Evolutionary conservation across 1,140 invertebrate species (phyloP), one percentile per base, ranked within the genome.

Genomic region (Pteromalus puparum): DNA sequence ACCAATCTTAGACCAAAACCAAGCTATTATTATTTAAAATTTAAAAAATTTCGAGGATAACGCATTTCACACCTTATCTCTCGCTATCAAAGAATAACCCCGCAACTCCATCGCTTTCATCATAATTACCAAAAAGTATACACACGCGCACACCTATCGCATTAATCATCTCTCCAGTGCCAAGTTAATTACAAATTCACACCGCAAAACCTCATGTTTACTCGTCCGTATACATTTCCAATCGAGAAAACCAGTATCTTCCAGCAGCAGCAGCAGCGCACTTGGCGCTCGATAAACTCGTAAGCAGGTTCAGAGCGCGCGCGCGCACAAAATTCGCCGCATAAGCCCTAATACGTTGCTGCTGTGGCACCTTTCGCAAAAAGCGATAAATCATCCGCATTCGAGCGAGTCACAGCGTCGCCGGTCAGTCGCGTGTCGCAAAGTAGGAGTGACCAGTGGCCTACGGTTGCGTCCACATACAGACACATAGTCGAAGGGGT

Each of bases 391-490:
- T 92, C 91, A 91, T 81, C 84, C 73, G 42, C 77, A 84, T 82
- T 34, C 76, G 38, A 61, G 24, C 67, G 67, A 68, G 30, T 24
- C 10, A 18, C n/a, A 28, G 73, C 61, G 74, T 42, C 38, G 84
- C 46, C 92, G 53, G 53, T 61, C 53, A 61, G 53, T 61, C 53
- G 90, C 91, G 91, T 92, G 92, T 89, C 91, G 85, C 77, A 78
- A 87, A 87, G 87, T 70, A 92, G 91, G 92, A 92, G 92, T 92
- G 92, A 92, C 90, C 89, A 83, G 30, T 87, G 88, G 85, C 79
- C 0, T 42, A 42, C 38, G 38, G 38, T 42, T 12, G 38, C 38
- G 9, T 42, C 38, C 9, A 42, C 5, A 61, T 13, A 70, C 18
- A 5, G 26, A 34, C 30, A 34, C 30, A 34, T 5, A 34, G 3